Evolutionary conservation across 1,140 invertebrate genomes (phyloP).

Genomic region (Melitaea cinxia): DNA sequence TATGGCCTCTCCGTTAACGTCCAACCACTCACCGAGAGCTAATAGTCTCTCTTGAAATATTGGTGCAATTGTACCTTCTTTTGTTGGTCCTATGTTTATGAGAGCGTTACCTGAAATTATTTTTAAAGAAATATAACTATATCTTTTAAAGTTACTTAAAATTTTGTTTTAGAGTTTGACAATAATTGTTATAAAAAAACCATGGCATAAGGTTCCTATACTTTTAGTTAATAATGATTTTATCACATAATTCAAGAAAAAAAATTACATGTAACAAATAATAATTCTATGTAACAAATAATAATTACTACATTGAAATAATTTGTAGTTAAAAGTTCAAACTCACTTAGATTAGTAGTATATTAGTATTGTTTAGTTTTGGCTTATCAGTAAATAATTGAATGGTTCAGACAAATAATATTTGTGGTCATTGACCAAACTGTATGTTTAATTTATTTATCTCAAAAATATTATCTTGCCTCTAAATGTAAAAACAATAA

Average conservation of each 20-base stretch:
- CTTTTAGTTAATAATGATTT: no score
- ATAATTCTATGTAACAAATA: no score
- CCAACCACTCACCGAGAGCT: constrained; percentile 89
- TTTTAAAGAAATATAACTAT: background rate
- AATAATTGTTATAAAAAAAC: no score
- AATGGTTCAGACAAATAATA: constrained; percentile 16
- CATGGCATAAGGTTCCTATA: no score
- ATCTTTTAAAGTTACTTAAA: background rate
- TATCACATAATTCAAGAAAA: no score
- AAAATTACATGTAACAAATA: no score
- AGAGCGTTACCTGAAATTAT: constrained; percentile 88
- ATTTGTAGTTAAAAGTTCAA: no score
- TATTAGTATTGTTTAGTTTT: background rate
- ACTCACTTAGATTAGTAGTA: no score
- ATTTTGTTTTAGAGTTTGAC: no score
- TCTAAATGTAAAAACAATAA: background rate
- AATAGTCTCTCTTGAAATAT: constrained; percentile 94
- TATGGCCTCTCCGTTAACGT: constrained; percentile 94
- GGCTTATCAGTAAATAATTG: background rate
- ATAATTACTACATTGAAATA: no score
- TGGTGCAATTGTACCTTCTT: constrained; percentile 92
- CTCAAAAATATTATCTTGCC: background rate
- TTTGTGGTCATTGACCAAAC: constrained; percentile 3
- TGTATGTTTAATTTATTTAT: background rate
- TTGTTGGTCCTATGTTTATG: constrained; percentile 95